Percentiles rank a stretch among this genome's conserved stretches.
Evolutionary conservation across 2,113 vertebrate genomes (phyloP).

Genomic region (Alethe castanea): DNA sequence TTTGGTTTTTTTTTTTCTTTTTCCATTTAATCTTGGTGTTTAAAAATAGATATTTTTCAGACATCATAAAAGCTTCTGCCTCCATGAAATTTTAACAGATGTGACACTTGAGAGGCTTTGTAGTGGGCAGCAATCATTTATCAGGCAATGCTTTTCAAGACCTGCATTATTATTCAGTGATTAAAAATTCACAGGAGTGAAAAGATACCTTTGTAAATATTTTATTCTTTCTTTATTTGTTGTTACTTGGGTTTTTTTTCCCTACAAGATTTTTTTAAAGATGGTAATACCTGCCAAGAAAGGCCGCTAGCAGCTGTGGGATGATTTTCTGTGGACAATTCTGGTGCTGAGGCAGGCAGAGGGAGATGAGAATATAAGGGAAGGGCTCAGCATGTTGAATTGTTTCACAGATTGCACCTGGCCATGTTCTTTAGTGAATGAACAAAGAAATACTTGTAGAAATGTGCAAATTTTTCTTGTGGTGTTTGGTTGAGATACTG

Average conservation of each 20-base stretch:
- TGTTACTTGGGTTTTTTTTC: not conserved
- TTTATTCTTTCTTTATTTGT: conserved; percentile 22
- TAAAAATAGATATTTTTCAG: conserved; percentile 30
- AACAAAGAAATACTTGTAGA: not conserved
- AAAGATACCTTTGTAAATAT: conserved; percentile 68
- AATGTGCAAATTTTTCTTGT: not conserved
- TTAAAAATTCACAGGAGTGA: conserved; percentile 70
- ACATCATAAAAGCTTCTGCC: not conserved
- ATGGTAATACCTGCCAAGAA: not conserved
- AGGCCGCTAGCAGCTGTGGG: not conserved
- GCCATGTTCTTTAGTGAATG: not conserved
- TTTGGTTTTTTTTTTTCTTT: not conserved
- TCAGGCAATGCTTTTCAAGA: conserved; percentile 42
- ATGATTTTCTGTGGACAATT: not conserved
- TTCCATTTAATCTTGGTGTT: not conserved
- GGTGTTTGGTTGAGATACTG: not conserved
- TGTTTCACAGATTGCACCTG: not conserved
- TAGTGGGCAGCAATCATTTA: conserved; percentile 30
- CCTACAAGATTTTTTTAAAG: not conserved
- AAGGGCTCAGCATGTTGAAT: not conserved
- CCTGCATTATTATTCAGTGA: conserved; percentile 63
- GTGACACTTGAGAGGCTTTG: conserved; percentile 47
- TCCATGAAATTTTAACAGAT: conserved; percentile 42
- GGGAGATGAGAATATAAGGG: not conserved
- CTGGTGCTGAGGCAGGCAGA: not conserved